Base-by-base conservation (phyloP, 2,888 invertebrate species). In the Metalampra italica region DNA sequence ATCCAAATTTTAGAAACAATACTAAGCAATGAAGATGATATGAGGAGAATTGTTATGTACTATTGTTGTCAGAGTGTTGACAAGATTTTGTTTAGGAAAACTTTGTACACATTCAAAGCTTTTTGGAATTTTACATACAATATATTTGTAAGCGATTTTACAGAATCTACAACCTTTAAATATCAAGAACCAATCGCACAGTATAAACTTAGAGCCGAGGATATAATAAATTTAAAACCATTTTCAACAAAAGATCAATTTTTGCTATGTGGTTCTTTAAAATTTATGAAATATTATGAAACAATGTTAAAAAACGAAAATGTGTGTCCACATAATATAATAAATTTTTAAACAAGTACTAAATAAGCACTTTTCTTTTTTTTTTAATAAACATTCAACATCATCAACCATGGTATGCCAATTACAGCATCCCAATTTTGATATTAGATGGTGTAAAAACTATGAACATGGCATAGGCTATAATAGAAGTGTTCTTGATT, bases 61-160 rank as follows among this genome's bases (percentile, higher is more conserved):
- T 94, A 91, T 65, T 93, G 94, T 61, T 93, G 93, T 68, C 75
- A 82, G 56, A 84, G 80, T 56, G 69, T 90, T 45, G 68, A 90
- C 7, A 90, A 90, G 52, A 90, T 95, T 54, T 81, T 93, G 49
- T 89, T 95, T 48, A 90, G 93, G 52, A 75, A 92, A 8, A 87
- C 92, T 53, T 68, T 96, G 11, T 90, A 92, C 59, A 75, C 85
- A 9, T 92, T 91, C 59, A 82, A 82, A 30, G 78, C 84, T 29
- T 92, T 87, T 74, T 96, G 96, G 95, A 96, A 96, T 82, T 96
- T 95, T 70, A 81, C 79, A n/a, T 92, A 92, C 56, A 80, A 85
- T 39, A 81, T 94, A 55, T 94, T 91, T 78, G 59, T 95, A 43
- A 75, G 82, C 58, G 75, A 73, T 32, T 43, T 9, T 38, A 30